Evolutionary conservation across 2,113 vertebrate species (phyloP).

Genomic region (Seriola rivoliana): DNA sequence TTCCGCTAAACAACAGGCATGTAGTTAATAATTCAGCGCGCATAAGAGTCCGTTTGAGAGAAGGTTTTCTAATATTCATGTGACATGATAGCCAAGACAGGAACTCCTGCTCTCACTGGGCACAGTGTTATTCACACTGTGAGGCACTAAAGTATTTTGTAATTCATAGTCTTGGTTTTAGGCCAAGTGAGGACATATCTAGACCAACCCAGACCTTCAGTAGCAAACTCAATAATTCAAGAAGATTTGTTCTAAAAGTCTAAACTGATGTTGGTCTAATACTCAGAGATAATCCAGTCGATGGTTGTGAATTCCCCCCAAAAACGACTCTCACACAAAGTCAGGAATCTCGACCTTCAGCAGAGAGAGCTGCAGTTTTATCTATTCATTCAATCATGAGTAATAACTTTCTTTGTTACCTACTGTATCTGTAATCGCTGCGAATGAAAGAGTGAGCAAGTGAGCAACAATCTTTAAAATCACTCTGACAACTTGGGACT

Average conservation of each 20-base stretch:
- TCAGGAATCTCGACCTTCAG: background rate
- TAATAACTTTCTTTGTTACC: background rate
- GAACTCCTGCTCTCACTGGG: constrained; percentile 69
- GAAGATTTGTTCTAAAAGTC: constrained; percentile 2
- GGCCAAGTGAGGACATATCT: constrained; percentile 48
- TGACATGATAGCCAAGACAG: constrained; percentile 78
- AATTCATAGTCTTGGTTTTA: constrained; percentile 70
- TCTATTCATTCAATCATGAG: background rate
- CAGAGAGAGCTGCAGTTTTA: background rate
- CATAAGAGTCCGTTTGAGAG: constrained; percentile 74
- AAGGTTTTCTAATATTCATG: constrained; percentile 80
- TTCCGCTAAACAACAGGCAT: constrained; percentile 67
- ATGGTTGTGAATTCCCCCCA: background rate
- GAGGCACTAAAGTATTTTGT: constrained; percentile 63
- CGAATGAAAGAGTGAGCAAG: background rate
- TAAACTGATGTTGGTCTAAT: constrained; percentile 6
- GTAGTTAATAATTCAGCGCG: constrained; percentile 75
- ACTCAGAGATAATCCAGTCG: constrained; percentile 14
- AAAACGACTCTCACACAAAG: constrained; percentile 16
- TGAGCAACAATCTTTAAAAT: background rate
- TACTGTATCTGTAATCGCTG: background rate
- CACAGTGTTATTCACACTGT: constrained; percentile 70
- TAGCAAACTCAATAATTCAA: constrained; percentile 43
- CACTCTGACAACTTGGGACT: background rate
- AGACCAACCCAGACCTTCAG: constrained; percentile 47